Evolutionary conservation across 1,140 invertebrate genomes (phyloP).

Genomic region (Drosophila biarmipes): DNA sequence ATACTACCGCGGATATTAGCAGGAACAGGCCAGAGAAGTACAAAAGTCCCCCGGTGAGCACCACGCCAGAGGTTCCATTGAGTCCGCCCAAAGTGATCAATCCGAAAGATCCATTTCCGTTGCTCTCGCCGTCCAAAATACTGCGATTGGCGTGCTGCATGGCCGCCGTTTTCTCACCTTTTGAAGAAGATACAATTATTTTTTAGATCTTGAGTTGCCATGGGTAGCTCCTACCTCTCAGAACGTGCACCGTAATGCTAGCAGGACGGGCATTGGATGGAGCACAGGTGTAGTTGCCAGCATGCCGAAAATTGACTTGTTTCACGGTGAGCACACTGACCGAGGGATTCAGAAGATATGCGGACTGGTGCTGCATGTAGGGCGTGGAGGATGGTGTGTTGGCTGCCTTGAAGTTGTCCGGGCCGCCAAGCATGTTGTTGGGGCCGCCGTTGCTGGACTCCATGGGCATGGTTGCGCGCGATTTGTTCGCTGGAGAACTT

Average conservation of each 20-base stretch:
- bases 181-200: neutral
- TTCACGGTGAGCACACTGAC: constrained; percentile 80
- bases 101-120: constrained; percentile 58
- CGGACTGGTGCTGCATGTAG: constrained; percentile 76
- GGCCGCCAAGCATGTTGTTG: constrained; percentile 12
- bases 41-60: constrained; percentile 36
- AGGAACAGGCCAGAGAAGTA: constrained; percentile 47
- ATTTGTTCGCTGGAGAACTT: constrained; percentile 40
- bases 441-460: constrained; percentile 20
- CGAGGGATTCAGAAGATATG: constrained; percentile 68
- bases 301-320: constrained; percentile 83
- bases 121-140: constrained; percentile 68
- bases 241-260: constrained; percentile 89
- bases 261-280: constrained; percentile 89
- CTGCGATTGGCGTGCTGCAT: constrained; percentile 88
- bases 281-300: constrained; percentile 89
- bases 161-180: constrained; percentile 88
- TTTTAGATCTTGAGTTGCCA: too few species aligned
- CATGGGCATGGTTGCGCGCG: constrained; percentile 15
- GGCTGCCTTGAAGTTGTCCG: constrained; percentile 21
- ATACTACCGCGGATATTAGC: constrained; percentile 30
- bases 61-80: constrained; percentile 40
- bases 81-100: constrained; percentile 55
- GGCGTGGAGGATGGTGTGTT: constrained; percentile 37
- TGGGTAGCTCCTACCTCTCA: constrained; percentile 80